A percentile compares a stretch with the other conserved stretches of the same genome.
Conservation (phyloP, 1,140 invertebrate species). For the Delia radicum region DNA sequence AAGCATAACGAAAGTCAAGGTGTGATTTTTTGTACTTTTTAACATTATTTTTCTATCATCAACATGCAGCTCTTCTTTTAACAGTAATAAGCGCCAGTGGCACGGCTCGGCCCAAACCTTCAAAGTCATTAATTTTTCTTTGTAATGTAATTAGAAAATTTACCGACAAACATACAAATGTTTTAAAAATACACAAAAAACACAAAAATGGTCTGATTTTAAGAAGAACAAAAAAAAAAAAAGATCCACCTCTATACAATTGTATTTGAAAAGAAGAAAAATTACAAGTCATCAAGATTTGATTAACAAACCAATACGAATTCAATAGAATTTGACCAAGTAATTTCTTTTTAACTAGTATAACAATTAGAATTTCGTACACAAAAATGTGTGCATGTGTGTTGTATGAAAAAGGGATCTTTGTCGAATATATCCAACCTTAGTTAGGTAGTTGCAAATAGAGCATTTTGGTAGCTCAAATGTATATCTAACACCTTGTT, state of each 20-base stretch:
- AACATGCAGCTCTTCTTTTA: not conserved
- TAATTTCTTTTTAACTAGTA: not conserved
- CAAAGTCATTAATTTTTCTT: slow-evolving; percentile 12
- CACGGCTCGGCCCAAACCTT: not conserved
- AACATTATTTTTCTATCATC: not conserved
- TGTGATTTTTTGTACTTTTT: not conserved
- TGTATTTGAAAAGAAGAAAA: not conserved
- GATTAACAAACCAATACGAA: slow-evolving; percentile 18
- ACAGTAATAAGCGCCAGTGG: not conserved
- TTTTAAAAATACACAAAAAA: not conserved
- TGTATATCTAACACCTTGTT: not conserved
- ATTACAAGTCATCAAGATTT: slow-evolving; percentile 5
- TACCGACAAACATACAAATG: not conserved
- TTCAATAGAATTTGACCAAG: slow-evolving; percentile 10
- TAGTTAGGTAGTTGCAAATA: not conserved
- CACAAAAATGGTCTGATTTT: not conserved
- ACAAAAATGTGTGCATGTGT: not conserved
- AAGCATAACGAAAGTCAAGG: not conserved
- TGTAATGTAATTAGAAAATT: not conserved
- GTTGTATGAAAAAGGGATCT: not conserved
- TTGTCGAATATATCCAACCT: not conserved
- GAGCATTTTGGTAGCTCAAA: not conserved
- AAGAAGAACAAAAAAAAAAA: not conserved
- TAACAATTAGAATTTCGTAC: not conserved
- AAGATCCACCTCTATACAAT: not conserved